Evolutionary conservation across 2,888 invertebrate genomes (phyloP).

Genomic region (Chorisops tibialis): DNA sequence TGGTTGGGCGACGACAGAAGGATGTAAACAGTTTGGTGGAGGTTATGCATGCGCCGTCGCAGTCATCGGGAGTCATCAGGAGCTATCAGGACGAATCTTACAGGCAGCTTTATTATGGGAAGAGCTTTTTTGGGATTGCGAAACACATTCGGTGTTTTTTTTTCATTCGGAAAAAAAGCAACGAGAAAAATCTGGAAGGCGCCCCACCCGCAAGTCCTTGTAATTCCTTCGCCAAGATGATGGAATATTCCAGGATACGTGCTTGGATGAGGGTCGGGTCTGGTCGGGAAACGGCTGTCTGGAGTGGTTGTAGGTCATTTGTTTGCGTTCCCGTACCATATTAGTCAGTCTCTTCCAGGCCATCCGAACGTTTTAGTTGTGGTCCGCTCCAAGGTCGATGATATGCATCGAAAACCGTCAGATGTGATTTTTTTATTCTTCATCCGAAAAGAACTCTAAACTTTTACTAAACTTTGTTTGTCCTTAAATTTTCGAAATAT

Average conservation of each 20-base stretch:
- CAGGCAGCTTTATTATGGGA: too few species aligned
- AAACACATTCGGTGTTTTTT: background rate
- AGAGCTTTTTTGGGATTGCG: too few species aligned
- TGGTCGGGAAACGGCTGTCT: conserved; percentile 7
- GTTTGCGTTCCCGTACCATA: conserved; percentile 10
- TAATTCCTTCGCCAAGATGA: background rate
- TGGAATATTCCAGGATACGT: conserved; percentile 10
- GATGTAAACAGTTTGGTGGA: too few species aligned
- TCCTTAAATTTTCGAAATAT: too few species aligned
- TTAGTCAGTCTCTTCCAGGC: conserved; percentile 25
- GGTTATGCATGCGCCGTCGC: too few species aligned
- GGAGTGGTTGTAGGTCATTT: conserved; percentile 26
- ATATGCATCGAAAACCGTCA: conserved; percentile 3
- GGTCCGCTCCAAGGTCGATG: conserved; percentile 4
- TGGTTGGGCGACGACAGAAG: background rate
- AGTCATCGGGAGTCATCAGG: too few species aligned
- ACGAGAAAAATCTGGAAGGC: conserved; percentile 19
- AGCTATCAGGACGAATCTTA: too few species aligned
- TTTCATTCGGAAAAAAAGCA: background rate
- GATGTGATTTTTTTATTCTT: background rate
- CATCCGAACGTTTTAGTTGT: conserved; percentile 21
- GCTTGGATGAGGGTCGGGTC: background rate
- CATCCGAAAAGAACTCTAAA: too few species aligned
- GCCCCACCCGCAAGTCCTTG: conserved; percentile 18
- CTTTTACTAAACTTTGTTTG: too few species aligned